Percentiles rank a stretch among this genome's conserved stretches.
Evolutionary conservation across 2,113 vertebrate genomes (phyloP).

Genomic region (Salminus brasiliensis): DNA sequence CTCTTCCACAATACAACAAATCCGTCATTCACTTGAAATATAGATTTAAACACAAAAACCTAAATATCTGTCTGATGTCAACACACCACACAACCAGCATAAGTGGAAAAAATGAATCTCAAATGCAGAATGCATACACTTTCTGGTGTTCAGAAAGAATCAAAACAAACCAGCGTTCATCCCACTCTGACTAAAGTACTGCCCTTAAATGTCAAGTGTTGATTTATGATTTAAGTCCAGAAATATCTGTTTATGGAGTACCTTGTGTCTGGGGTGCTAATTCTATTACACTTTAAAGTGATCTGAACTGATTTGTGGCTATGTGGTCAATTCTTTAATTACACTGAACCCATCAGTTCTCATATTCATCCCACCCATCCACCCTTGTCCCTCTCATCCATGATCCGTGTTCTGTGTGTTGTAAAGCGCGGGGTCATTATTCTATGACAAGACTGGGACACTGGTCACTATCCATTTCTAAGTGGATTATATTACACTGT

Average conservation of each 20-base stretch:
- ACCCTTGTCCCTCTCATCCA: not conserved
- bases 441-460: conserved; percentile 39
- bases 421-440: conserved; percentile 23
- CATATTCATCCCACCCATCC: not conserved
- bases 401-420: conserved; percentile 5
- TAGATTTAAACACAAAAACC: too few relatives aligned
- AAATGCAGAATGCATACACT: too few relatives aligned
- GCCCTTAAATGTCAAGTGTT: not conserved
- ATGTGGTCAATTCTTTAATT: not conserved
- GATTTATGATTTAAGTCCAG: not conserved
- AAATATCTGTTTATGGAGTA: too few relatives aligned
- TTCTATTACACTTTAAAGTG: not conserved
- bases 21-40: too few relatives aligned
- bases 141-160: not conserved
- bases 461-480: conserved; percentile 13
- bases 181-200: not conserved
- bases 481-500: conserved; percentile 45
- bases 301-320: conserved; percentile 7
- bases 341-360: conserved; percentile 27
- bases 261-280: too few relatives aligned
- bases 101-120: too few relatives aligned
- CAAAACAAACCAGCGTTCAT: not conserved
- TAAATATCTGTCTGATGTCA: too few relatives aligned
- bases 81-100: too few relatives aligned
- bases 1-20: too few relatives aligned